These are phyloP conservation scores for Scophthalmus maximus DNA, from an alignment of 2,113 vertebrate genomes.

Conservation along the genomic window DNA sequence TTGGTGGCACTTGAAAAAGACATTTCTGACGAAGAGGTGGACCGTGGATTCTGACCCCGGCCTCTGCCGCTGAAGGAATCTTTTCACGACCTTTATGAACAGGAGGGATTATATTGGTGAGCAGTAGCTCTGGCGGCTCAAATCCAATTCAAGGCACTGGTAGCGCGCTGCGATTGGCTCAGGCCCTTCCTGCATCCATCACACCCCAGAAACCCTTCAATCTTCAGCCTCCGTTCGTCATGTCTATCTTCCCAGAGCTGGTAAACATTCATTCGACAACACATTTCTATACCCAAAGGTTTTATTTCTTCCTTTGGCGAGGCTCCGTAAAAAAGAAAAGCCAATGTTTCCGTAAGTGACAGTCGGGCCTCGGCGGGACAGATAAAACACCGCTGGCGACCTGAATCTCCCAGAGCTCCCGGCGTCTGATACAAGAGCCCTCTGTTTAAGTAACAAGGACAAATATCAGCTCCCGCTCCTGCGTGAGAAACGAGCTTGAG, in stretches of 20 bases:
- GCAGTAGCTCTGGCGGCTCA: too few relatives aligned
- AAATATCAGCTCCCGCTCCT: slow-evolving; percentile 22
- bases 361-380: not conserved
- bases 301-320: too few relatives aligned
- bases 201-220: too few relatives aligned
- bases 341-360: not conserved
- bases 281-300: too few relatives aligned
- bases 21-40: not conserved
- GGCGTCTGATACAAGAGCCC: slow-evolving; percentile 12
- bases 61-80: not conserved
- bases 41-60: not conserved
- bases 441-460: slow-evolving; percentile 22
- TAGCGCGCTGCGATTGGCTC: too few relatives aligned
- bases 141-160: too few relatives aligned
- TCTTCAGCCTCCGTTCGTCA: too few relatives aligned
- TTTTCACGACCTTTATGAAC: not conserved
- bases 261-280: too few relatives aligned
- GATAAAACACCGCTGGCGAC: not conserved
- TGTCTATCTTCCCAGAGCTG: not conserved
- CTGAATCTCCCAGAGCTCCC: slow-evolving; percentile 29
- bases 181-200: too few relatives aligned
- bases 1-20: not conserved
- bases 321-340: not conserved
- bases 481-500: slow-evolving; percentile 39
- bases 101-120: not conserved